These are phyloP conservation scores for Mobula hypostoma DNA, from an alignment of 2,113 vertebrate genomes.

Conservation along the genomic window DNA sequence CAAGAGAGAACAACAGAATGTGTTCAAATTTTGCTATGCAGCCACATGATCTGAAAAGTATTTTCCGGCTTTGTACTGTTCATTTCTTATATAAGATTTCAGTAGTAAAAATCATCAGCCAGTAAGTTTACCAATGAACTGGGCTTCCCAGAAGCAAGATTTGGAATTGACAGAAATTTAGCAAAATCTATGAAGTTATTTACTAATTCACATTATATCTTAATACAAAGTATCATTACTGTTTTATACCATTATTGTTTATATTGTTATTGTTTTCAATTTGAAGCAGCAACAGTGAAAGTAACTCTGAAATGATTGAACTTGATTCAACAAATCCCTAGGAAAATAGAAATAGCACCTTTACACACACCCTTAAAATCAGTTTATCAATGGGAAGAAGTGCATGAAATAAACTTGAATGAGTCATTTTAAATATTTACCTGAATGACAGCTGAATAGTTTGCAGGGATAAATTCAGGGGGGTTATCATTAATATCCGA, in stretches of 20 bases:
- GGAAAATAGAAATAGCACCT: background rate
- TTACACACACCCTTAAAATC: background rate
- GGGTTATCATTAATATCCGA: constrained; percentile 93
- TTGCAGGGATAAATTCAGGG: constrained; percentile 79
- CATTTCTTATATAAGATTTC: background rate
- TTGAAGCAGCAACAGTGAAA: background rate
- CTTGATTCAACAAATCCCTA: background rate
- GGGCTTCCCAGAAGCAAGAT: background rate
- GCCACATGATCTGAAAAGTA: background rate
- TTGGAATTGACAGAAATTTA: background rate
- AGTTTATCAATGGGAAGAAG: background rate
- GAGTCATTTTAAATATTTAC: constrained; percentile 52
- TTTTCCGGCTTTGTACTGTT: background rate
- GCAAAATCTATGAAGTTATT: background rate
- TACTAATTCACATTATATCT: background rate
- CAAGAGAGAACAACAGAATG: background rate
- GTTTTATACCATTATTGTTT: background rate
- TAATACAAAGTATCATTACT: background rate
- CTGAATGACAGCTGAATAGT: constrained; percentile 88
- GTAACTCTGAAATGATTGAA: background rate
- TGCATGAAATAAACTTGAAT: background rate
- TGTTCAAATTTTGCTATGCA: background rate
- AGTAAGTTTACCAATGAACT: background rate
- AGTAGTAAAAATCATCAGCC: background rate
- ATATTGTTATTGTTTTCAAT: background rate